phyloP scores from a whole-genome alignment of 1,140 invertebrate genomes.

The Octopus sinensis region DNA sequence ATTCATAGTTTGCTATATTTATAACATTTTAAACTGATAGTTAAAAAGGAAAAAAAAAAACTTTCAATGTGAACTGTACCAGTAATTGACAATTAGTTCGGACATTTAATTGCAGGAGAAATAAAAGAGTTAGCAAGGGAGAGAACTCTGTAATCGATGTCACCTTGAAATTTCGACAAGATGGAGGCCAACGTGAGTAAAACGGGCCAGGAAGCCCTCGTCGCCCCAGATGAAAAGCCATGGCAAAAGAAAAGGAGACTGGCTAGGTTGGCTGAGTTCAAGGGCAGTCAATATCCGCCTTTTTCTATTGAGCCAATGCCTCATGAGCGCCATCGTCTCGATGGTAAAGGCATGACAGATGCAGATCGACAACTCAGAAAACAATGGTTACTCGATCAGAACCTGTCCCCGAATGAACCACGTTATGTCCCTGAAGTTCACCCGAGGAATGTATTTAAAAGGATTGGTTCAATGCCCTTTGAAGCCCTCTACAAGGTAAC shows the following conservation, averaged over 20 bases:
- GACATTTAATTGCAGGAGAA: neutral
- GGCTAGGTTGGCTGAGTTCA: conserved; percentile 26
- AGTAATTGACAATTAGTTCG: no score
- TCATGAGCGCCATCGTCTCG: conserved; percentile 44
- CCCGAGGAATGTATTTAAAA: conserved; percentile 42
- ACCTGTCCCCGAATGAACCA: conserved; percentile 51
- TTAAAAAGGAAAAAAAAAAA: no score
- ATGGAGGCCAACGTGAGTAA: conserved; percentile 23
- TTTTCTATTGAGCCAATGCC: conserved; percentile 52
- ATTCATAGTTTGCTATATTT: no score
- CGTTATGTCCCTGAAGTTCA: conserved; percentile 38
- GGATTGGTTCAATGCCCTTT: conserved; percentile 33
- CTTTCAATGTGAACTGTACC: no score
- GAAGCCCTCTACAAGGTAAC: conserved; percentile 29
- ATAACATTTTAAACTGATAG: no score
- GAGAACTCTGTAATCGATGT: neutral
- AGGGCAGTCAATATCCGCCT: conserved; percentile 43
- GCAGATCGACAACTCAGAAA: conserved; percentile 48
- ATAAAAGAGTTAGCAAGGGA: neutral
- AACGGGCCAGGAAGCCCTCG: neutral
- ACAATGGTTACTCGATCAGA: conserved; percentile 54
- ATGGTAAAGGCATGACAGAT: conserved; percentile 42
- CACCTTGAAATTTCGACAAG: neutral
- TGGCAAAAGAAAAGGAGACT: conserved; percentile 33
- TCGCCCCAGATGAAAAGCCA: conserved; percentile 30